Evolutionary conservation across 2,888 invertebrate genomes (phyloP).

Genomic region (Cynaeus angustus): DNA sequence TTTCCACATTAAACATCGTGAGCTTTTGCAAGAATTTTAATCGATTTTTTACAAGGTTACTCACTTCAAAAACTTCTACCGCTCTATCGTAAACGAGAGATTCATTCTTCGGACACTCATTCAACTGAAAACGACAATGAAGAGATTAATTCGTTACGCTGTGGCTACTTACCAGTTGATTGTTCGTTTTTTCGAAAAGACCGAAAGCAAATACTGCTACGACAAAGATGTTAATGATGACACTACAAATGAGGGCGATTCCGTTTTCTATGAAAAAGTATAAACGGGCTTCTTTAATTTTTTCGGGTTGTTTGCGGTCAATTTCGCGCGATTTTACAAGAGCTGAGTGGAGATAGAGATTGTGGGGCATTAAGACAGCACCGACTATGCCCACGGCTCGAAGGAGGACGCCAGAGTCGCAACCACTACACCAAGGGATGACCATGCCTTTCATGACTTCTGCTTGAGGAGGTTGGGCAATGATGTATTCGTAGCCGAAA

Average conservation of each 20-base stretch:
- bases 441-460: constrained; percentile 85
- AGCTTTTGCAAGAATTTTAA: constrained; percentile 13
- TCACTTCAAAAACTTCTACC: constrained; percentile 68
- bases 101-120: constrained; percentile 46
- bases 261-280: constrained; percentile 87
- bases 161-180: constrained; percentile 76
- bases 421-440: constrained; percentile 83
- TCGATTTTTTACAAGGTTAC: constrained; percentile 52
- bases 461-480: constrained; percentile 80
- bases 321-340: constrained; percentile 90
- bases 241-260: constrained; percentile 85
- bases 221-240: constrained; percentile 91
- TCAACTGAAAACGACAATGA: constrained; percentile 44
- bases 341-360: constrained; percentile 91
- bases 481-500: constrained; percentile 89
- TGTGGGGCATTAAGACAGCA: constrained; percentile 93
- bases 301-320: constrained; percentile 80
- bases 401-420: constrained; percentile 78
- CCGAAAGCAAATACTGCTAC: constrained; percentile 90
- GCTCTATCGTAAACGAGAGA: constrained; percentile 53
- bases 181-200: constrained; percentile 81
- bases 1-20: constrained; percentile 30
- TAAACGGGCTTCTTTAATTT: constrained; percentile 87
- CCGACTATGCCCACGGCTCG: constrained; percentile 88
- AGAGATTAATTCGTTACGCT: constrained; percentile 11